A percentile compares a stretch with the other conserved stretches of the same genome.
phyloP scores from a whole-genome alignment of 2,797 vertebrate species.

The Protonibea diacanthus region DNA sequence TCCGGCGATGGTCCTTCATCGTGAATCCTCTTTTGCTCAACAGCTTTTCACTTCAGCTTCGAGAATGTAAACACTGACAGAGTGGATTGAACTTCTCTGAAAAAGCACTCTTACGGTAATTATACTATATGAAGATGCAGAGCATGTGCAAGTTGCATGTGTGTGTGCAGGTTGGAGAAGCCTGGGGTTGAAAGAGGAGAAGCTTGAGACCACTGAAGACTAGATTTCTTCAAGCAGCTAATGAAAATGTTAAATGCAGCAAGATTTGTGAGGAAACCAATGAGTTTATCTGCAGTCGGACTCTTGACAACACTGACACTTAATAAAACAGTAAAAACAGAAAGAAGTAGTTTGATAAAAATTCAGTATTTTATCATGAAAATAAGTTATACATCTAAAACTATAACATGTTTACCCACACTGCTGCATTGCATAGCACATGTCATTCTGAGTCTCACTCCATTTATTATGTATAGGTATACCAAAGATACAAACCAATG shows the following conservation, averaged over 20 bases:
- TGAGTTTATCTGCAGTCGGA: conserved; percentile 16
- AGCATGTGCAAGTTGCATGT: neutral
- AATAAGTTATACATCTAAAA: neutral
- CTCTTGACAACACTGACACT: neutral
- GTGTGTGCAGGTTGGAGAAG: neutral
- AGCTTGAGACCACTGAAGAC: conserved; percentile 11
- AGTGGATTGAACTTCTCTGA: conserved; percentile 60
- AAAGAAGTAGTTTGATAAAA: neutral
- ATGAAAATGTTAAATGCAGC: conserved; percentile 46
- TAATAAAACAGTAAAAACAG: neutral
- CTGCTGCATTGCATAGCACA: conserved; percentile 4
- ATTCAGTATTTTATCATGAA: conserved; percentile 7
- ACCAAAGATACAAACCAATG: conserved; percentile 45
- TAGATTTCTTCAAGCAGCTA: conserved; percentile 30
- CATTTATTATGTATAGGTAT: conserved; percentile 70
- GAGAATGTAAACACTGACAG: conserved; percentile 67
- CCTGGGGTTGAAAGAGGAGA: neutral
- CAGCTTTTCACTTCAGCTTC: conserved; percentile 48
- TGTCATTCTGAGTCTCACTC: conserved; percentile 35
- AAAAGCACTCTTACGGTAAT: conserved; percentile 55
- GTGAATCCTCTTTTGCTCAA: conserved; percentile 50
- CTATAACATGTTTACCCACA: conserved; percentile 9
- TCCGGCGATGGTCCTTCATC: conserved; percentile 27
- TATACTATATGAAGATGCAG: conserved; percentile 11
- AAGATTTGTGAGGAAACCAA: conserved; percentile 35